These are phyloP conservation scores for Spodoptera exigua DNA, from an alignment of 2,888 invertebrate genomes.

Conservation along the genomic window DNA sequence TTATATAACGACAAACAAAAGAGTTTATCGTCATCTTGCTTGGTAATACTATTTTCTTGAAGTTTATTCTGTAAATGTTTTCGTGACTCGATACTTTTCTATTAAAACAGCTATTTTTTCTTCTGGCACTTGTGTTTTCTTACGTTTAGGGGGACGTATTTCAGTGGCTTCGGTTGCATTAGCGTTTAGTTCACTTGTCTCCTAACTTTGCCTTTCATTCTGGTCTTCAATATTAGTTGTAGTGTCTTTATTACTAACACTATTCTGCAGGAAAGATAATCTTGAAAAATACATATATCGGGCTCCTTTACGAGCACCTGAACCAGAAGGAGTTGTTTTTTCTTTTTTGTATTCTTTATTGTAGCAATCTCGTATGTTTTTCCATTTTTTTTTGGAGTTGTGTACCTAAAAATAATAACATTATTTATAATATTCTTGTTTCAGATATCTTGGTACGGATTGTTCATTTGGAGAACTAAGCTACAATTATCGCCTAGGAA, in stretches of 20 bases:
- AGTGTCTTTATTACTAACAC: slow-evolving; percentile 54
- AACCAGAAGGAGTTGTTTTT: slow-evolving; percentile 52
- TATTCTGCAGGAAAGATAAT: slow-evolving; percentile 60
- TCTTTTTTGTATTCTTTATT: slow-evolving; percentile 54
- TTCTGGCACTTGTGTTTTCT: slow-evolving; percentile 56
- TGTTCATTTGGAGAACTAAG: slow-evolving; percentile 55
- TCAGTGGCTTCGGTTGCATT: slow-evolving; percentile 53
- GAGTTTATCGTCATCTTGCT: slow-evolving; percentile 62
- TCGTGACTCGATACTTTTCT: slow-evolving; percentile 56
- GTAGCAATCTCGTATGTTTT: slow-evolving; percentile 58
- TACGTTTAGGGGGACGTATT: slow-evolving; percentile 53
- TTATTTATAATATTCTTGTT: slow-evolving; percentile 48
- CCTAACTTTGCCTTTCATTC: slow-evolving; percentile 53
- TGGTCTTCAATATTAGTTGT: slow-evolving; percentile 54
- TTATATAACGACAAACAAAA: slow-evolving; percentile 63
- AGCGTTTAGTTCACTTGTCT: slow-evolving; percentile 51
- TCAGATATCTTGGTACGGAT: slow-evolving; percentile 58
- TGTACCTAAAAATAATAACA: slow-evolving; percentile 49
- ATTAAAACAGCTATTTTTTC: slow-evolving; percentile 55
- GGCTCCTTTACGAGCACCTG: slow-evolving; percentile 52
- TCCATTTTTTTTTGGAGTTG: slow-evolving; percentile 57
- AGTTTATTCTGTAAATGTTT: slow-evolving; percentile 51
- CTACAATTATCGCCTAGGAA: slow-evolving; percentile 55
- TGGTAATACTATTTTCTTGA: slow-evolving; percentile 52
- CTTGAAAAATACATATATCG: slow-evolving; percentile 60